Evolutionary conservation across 2,888 invertebrate genomes (phyloP), one percentile per base, ranked within the genome.

Genomic region (Steinernema hermaphroditum): DNA sequence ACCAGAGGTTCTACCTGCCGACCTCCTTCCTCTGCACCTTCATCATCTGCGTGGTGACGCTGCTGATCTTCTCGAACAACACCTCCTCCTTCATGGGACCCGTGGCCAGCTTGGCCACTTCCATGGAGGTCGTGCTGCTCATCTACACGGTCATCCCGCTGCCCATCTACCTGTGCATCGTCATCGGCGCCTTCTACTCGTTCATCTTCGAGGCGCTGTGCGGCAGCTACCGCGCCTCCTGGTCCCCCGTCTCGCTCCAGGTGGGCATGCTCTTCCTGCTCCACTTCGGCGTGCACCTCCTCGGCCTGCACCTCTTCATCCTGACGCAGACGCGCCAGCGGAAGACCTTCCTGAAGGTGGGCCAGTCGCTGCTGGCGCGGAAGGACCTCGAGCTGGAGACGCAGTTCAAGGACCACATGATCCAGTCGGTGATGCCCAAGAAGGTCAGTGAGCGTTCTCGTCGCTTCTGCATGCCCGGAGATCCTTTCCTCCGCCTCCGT

Each of bases 371-470:
- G 75, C 89, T 96, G 74, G 94, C 95, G 2, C 90, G 94, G 37
- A 90, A 92, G 70, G 94, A 96, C 87, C 88, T 96, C 74, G 94
- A 94, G 88, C 91, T 93, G 90, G 96, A 96, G 87, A 94, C 94
- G 84, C 92, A 93, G 86, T 89, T 96, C 57, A 96, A 96, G 87
- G 94, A 96, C 87, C 94, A 94, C 87, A 96, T 96, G 95, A 95
- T 94, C 82, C 93, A 93, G 87, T 96, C 95, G 29, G 93, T 97
- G 74, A 96, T 96, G 96, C 96, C 96, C 9, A 94, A 94, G 75
- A 86, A 85, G 75, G 85, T 84, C 32, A 62, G 74, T 74, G 43
- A 41, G 8, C 43, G 8, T 16, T 16, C 9, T 41, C 49, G 49
- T n/a, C 43, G 43, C 19, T 49, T 49, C 14, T 24, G 54, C 54